Conservation (phyloP, 2,888 invertebrate species). For the Calliphora vomitoria region DNA sequence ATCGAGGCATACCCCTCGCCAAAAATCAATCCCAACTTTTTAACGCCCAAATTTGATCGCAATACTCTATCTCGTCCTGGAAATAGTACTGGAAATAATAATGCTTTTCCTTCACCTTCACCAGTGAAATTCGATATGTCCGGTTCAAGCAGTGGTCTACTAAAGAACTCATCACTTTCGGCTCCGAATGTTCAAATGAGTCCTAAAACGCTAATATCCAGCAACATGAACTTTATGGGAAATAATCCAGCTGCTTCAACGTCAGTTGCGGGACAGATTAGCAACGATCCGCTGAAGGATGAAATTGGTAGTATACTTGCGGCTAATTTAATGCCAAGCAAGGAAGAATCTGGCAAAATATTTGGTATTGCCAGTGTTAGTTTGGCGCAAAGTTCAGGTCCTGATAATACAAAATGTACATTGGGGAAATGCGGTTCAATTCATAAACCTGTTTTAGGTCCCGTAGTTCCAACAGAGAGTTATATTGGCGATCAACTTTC, state of each 20-base stretch:
- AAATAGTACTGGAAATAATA: slow-evolving; percentile 72
- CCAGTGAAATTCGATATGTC: slow-evolving; percentile 80
- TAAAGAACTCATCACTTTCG: slow-evolving; percentile 71
- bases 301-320: slow-evolving; percentile 83
- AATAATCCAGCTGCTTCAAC: slow-evolving; percentile 67
- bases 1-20: slow-evolving; percentile 84
- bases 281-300: slow-evolving; percentile 82
- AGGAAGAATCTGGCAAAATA: slow-evolving; percentile 85
- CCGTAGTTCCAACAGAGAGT: slow-evolving; percentile 84
- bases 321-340: slow-evolving; percentile 84
- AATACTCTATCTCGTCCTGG: slow-evolving; percentile 79
- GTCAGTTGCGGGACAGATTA: slow-evolving; percentile 52
- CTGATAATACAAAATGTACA: slow-evolving; percentile 85
- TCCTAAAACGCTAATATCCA: slow-evolving; percentile 75
- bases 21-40: slow-evolving; percentile 84
- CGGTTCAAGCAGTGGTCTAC: slow-evolving; percentile 68
- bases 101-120: slow-evolving; percentile 79
- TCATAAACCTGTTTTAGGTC: slow-evolving; percentile 84
- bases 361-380: slow-evolving; percentile 85
- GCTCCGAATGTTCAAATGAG: slow-evolving; percentile 73
- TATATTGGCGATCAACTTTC: slow-evolving; percentile 84
- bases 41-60: slow-evolving; percentile 84
- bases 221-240: slow-evolving; percentile 57
- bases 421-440: slow-evolving; percentile 85
- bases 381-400: slow-evolving; percentile 84